phyloP scores from a whole-genome alignment of 2,888 invertebrate species.

The Smittia sp. region DNA sequence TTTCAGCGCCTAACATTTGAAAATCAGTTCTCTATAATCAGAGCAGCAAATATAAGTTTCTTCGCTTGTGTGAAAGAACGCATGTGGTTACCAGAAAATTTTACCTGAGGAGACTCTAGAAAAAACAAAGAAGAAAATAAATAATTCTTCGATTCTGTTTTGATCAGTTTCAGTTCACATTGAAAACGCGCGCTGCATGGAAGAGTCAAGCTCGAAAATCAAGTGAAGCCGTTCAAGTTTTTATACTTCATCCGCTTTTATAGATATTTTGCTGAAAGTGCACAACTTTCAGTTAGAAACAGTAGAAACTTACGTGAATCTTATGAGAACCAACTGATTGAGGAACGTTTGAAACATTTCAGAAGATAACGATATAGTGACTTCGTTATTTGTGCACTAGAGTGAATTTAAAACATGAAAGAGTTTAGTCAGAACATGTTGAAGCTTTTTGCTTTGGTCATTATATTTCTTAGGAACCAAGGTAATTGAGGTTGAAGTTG shows the following conservation, averaged over 20 bases:
- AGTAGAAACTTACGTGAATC: too few relatives aligned
- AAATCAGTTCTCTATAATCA: not conserved
- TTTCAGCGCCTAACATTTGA: not conserved
- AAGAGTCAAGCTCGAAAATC: not conserved
- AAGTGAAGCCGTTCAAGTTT: not conserved
- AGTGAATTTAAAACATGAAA: too few relatives aligned
- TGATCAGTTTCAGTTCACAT: constrained; percentile 7
- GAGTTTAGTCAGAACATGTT: too few relatives aligned
- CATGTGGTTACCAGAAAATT: constrained; percentile 12
- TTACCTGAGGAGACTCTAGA: not conserved
- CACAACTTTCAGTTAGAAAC: too few relatives aligned
- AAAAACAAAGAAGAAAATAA: constrained; percentile 16
- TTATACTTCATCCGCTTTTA: not conserved
- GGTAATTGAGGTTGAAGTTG: too few relatives aligned
- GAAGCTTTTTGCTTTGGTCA: too few relatives aligned
- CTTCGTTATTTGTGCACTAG: too few relatives aligned
- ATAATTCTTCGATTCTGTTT: constrained; percentile 7
- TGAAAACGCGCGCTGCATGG: constrained; percentile 5
- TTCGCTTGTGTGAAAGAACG: not conserved
- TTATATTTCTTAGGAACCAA: too few relatives aligned
- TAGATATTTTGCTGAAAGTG: too few relatives aligned
- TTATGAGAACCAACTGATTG: too few relatives aligned
- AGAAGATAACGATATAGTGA: too few relatives aligned
- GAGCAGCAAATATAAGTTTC: constrained; percentile 20
- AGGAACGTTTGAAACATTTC: too few relatives aligned